Conservation (phyloP, 1,140 invertebrate genomes). For the Microplitis mediator region DNA sequence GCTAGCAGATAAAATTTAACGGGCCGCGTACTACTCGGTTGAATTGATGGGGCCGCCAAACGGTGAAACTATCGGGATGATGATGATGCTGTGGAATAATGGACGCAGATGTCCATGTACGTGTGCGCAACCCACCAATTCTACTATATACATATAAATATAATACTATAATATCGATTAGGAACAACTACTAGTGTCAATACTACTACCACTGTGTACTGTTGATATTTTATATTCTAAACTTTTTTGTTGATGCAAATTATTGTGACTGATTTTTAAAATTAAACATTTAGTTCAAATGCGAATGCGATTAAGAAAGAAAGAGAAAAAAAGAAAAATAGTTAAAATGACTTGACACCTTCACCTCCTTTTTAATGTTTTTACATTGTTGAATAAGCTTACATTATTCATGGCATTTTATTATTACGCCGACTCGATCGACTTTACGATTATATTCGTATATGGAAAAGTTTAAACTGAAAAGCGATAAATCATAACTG, state of each 20-base stretch:
- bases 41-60: constrained; percentile 33
- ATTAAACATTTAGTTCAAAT: too few relatives aligned
- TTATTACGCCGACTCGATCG: background rate
- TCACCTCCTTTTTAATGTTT: background rate
- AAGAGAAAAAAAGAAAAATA: too few relatives aligned
- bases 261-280: too few relatives aligned
- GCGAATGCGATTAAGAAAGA: too few relatives aligned
- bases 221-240: too few relatives aligned
- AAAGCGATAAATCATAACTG: background rate
- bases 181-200: too few relatives aligned
- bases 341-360: background rate
- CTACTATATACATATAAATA: too few relatives aligned
- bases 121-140: background rate
- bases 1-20: constrained; percentile 33
- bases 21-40: constrained; percentile 19
- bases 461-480: background rate
- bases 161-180: too few relatives aligned
- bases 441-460: background rate
- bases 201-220: too few relatives aligned
- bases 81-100: constrained; percentile 6
- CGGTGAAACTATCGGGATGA: constrained; percentile 27
- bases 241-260: too few relatives aligned
- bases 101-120: constrained; percentile 7
- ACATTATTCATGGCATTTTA: background rate
- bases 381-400: too few relatives aligned